Percentiles rank a stretch among this genome's conserved stretches.
phyloP scores from a whole-genome alignment of 2,797 vertebrate species.

The Malacoraja senta region DNA sequence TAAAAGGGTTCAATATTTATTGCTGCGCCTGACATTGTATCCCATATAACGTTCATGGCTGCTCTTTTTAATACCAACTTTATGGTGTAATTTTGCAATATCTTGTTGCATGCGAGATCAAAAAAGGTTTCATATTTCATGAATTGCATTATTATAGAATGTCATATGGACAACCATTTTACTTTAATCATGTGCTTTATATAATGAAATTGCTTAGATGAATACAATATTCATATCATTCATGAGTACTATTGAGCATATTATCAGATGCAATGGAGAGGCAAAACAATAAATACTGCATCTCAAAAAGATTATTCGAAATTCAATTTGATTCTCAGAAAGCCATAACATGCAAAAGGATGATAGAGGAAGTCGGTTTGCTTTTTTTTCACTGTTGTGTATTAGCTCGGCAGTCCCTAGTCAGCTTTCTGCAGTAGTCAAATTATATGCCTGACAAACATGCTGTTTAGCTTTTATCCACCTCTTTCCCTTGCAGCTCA shows the following conservation, averaged over 20 bases:
- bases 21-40: too few relatives aligned
- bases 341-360: background rate
- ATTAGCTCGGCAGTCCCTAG: background rate
- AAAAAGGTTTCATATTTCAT: conserved; percentile 17
- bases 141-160: background rate
- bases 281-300: background rate
- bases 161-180: background rate
- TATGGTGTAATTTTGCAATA: background rate
- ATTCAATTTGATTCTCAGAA: background rate
- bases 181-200: background rate
- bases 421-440: background rate
- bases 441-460: background rate
- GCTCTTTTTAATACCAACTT: background rate
- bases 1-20: background rate
- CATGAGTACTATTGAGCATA: too few relatives aligned
- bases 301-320: background rate
- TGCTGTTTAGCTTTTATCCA: background rate
- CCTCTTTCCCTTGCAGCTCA: background rate
- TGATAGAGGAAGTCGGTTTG: background rate
- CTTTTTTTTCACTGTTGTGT: background rate
- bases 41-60: background rate
- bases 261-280: too few relatives aligned
- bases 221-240: background rate
- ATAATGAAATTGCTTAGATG: background rate
- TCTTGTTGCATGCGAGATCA: background rate